Percentiles rank a stretch among this genome's conserved stretches.
Conservation (phyloP, 2,113 vertebrate species). For the Tympanuchus pallidicinctus region DNA sequence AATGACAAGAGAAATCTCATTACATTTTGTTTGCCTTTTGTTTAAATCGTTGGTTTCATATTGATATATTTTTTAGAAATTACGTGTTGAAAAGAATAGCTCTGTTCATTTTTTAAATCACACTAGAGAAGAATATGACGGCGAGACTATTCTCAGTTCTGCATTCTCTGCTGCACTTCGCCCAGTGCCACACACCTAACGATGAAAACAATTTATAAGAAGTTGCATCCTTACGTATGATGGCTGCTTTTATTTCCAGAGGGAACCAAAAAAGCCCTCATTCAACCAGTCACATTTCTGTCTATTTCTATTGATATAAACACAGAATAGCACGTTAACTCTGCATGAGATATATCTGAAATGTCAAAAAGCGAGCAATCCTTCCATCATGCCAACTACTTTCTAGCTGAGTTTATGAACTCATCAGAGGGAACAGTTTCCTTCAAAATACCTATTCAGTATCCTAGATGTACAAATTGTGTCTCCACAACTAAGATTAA, state of each 20-base stretch:
- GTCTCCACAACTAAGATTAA: neutral
- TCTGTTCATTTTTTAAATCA: neutral
- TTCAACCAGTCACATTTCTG: neutral
- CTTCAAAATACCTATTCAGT: neutral
- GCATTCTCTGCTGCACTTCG: neutral
- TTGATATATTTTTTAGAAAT: neutral
- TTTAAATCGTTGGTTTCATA: neutral
- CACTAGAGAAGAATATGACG: neutral
- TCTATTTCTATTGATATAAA: neutral
- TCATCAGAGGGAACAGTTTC: neutral
- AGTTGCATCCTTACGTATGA: neutral
- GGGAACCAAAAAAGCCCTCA: neutral
- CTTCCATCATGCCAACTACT: neutral
- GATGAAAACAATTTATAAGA: neutral
- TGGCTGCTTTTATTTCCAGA: neutral
- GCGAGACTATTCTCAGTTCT: rapidly evolving
- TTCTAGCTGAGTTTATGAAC: neutral
- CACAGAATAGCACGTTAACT: neutral
- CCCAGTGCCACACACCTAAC: neutral
- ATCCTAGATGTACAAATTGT: neutral
- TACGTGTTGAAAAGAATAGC: neutral
- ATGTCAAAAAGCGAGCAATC: neutral
- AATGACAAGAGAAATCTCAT: neutral
- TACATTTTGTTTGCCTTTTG: neutral
- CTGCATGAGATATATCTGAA: neutral